These are phyloP conservation scores for Latrodectus elegans DNA, from an alignment of 2,888 invertebrate species.

Conservation along the genomic window DNA sequence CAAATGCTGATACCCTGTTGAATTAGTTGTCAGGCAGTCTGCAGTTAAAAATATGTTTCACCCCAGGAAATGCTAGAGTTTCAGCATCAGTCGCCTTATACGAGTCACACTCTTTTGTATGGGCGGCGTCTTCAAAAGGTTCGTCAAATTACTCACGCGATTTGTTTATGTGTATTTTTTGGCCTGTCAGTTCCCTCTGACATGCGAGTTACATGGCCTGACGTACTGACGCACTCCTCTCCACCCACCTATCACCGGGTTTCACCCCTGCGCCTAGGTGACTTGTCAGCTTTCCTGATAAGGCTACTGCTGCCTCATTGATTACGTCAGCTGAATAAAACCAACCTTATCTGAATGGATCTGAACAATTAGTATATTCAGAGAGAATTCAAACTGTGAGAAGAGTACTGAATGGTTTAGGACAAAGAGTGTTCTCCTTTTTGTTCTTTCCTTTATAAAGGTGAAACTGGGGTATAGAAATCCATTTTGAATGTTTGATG, in stretches of 20 bases:
- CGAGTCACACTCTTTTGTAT: not conserved
- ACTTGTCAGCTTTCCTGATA: slow-evolving; percentile 37
- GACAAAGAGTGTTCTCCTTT: no score
- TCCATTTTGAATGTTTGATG: no score
- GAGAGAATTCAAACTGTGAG: not conserved
- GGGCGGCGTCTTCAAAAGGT: slow-evolving; percentile 41
- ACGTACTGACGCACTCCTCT: slow-evolving; percentile 12
- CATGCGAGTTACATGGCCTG: slow-evolving; percentile 1
- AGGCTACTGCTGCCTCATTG: slow-evolving; percentile 13
- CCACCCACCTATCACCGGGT: not conserved
- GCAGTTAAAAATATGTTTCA: no score
- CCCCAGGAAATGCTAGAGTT: not conserved
- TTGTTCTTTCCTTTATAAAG: no score
- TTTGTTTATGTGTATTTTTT: slow-evolving; percentile 31
- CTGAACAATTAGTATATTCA: slow-evolving; percentile 2
- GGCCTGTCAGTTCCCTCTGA: slow-evolving; percentile 9
- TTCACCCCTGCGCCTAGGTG: slow-evolving; percentile 2
- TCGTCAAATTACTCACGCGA: slow-evolving; percentile 19
- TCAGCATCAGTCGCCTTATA: not conserved
- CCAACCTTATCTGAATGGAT: not conserved
- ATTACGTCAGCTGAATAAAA: not conserved
- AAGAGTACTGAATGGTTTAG: no score
- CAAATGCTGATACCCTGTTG: no score
- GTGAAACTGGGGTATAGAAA: no score
- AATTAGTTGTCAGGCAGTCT: no score